A percentile compares a stretch with the other conserved stretches of the same genome.
phyloP scores from a whole-genome alignment of 2,888 invertebrate genomes.

The Germaria angustata region DNA sequence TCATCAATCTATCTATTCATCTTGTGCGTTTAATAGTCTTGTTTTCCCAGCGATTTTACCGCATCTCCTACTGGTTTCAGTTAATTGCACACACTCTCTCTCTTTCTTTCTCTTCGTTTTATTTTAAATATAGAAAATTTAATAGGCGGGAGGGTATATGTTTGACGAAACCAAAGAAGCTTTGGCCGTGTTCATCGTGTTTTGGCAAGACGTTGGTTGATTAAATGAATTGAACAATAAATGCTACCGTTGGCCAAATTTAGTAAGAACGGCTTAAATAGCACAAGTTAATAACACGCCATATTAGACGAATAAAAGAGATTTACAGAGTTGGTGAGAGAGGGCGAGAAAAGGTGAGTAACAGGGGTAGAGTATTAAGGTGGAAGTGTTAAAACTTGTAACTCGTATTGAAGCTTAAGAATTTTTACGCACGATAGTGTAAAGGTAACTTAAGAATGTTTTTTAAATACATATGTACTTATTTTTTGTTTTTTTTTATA shows the following conservation, averaged over 20 bases:
- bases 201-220: slow-evolving; percentile 29
- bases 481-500: background rate
- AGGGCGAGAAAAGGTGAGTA: background rate
- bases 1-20: background rate
- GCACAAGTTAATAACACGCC: slow-evolving; percentile 1
- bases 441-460: slow-evolving; percentile 21
- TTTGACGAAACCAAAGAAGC: background rate
- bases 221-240: slow-evolving; percentile 76
- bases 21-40: too few species aligned
- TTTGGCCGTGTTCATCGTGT: background rate
- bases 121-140: background rate
- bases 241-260: slow-evolving; percentile 75
- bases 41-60: slow-evolving; percentile 4
- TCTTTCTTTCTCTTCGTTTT: background rate
- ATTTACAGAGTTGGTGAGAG: background rate
- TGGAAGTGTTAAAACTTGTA: background rate
- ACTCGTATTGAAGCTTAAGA: background rate
- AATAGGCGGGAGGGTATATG: background rate
- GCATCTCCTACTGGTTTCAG: slow-evolving; percentile 6
- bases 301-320: background rate
- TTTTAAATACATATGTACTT: background rate
- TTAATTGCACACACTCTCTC: background rate
- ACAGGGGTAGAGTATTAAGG: background rate
- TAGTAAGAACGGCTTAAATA: slow-evolving; percentile 47
- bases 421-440: background rate